Evolutionary conservation across 1,140 invertebrate species (phyloP), one percentile per base, ranked within the genome.

Genomic region (Gryon sp.): DNA sequence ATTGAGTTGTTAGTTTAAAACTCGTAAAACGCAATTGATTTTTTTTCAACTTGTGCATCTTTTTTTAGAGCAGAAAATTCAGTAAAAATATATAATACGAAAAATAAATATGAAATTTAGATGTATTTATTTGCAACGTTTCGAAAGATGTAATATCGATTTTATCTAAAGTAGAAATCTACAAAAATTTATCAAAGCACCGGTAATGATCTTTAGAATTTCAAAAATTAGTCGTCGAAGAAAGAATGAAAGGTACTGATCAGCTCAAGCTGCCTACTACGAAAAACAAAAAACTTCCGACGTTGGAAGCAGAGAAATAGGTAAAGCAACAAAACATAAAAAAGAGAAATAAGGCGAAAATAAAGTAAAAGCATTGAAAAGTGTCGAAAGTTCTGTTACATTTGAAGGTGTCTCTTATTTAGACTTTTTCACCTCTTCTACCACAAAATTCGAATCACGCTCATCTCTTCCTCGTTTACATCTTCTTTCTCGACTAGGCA

Each of bases 391-490:
- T 30, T 60, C 41, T 36, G 32, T 16, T 50, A 18, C 45, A 60
- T 26, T 38, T 18, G 62, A 76, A 43, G 48, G 63, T 76, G 30
- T 48, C 62, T 68, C 19, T 38, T 62, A 62, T 63, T 72, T 72
- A 65, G 74, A 76, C 52, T 74, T 62, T 62, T 78, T 50, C 48
- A 65, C 48, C 46, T 55, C 53, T 65, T 68, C 26, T 45, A 32
- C 69, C 76, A 11, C 57, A 74, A 69, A 76, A 81, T 82, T 80
- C 81, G 80, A 82, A 83, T 84, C 81, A 85, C 84, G 81, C 76
- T 69, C 82, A 68, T 82, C 78, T 79, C 50, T 48, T 77, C 41
- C 55, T 76, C 65, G 40, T 60, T 69, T 73, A 57, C 55, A 59
- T 73, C 62, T 41, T 48, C 20, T 72, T 77, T 32, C 45, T 68